Percentiles rank a stretch among this genome's conserved stretches.
These are phyloP conservation scores for Calidris pugnax DNA, from an alignment of 2,113 vertebrate species.

Conservation along the genomic window DNA sequence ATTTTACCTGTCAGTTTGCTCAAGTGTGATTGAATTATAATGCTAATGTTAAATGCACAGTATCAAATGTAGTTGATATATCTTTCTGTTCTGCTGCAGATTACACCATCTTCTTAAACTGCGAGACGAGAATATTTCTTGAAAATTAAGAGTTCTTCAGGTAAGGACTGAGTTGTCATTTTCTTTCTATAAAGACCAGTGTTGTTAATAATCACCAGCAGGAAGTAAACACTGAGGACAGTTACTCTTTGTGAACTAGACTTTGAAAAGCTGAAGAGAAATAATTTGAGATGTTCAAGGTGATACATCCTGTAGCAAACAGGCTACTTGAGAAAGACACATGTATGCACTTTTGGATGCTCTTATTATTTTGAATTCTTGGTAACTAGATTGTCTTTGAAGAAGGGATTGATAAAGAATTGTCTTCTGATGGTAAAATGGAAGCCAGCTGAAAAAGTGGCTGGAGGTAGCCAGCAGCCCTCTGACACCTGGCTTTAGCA, in stretches of 20 bases:
- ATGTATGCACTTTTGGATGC: neutral
- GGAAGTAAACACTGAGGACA: neutral
- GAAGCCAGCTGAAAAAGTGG: neutral
- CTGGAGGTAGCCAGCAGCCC: neutral
- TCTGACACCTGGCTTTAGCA: neutral
- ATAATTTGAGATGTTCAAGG: neutral
- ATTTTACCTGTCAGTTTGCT: neutral
- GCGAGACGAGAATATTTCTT: neutral
- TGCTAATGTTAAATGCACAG: neutral
- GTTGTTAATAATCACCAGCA: neutral
- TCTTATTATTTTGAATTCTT: neutral
- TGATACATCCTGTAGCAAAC: neutral
- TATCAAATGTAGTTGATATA: neutral
- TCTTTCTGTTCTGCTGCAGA: slow-evolving; percentile 42
- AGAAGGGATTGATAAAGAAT: neutral
- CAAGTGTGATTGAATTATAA: neutral
- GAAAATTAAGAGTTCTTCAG: neutral
- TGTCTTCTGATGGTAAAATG: neutral
- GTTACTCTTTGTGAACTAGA: neutral
- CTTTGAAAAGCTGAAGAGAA: neutral
- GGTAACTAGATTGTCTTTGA: neutral
- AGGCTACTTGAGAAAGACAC: neutral
- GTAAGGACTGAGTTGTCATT: neutral
- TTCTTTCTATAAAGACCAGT: neutral
- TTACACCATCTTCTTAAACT: neutral